These are phyloP conservation scores for Aphelocoma coerulescens DNA, from an alignment of 2,113 vertebrate species.

Conservation along the genomic window DNA sequence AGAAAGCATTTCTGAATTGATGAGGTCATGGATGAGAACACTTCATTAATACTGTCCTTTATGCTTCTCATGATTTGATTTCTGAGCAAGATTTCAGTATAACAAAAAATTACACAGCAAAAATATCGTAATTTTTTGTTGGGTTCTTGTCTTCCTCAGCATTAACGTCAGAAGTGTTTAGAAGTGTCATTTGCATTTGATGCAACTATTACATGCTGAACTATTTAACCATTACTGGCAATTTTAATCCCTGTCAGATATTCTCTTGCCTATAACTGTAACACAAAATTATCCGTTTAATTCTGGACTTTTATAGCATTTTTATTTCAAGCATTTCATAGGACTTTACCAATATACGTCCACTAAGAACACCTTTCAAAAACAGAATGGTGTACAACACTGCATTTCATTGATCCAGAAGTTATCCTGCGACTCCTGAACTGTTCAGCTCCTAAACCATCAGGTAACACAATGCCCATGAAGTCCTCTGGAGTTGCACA, in stretches of 20 bases:
- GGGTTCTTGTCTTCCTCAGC: not conserved
- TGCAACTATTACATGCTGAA: not conserved
- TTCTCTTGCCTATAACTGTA: not conserved
- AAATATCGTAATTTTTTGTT: not conserved
- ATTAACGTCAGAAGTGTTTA: not conserved
- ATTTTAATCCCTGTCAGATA: not conserved
- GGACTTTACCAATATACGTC: not conserved
- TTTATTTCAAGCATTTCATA: not conserved
- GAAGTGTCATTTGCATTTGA: not conserved
- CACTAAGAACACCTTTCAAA: not conserved
- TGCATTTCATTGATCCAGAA: not conserved
- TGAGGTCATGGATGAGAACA: not conserved
- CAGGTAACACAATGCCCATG: not conserved
- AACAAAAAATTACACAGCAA: not conserved
- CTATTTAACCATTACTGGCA: not conserved
- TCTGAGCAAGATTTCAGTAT: not conserved
- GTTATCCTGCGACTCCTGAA: not conserved
- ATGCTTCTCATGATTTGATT: not conserved
- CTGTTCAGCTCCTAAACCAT: not conserved
- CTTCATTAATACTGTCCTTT: not conserved
- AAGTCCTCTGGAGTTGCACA: not conserved
- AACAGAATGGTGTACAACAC: not conserved
- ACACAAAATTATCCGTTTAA: not conserved
- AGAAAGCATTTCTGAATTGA: not conserved
- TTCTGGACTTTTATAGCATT: not conserved